A percentile compares a stretch with the other conserved stretches of the same genome.
phyloP scores from a whole-genome alignment of 2,113 vertebrate species.

The Pelmatolapia mariae region DNA sequence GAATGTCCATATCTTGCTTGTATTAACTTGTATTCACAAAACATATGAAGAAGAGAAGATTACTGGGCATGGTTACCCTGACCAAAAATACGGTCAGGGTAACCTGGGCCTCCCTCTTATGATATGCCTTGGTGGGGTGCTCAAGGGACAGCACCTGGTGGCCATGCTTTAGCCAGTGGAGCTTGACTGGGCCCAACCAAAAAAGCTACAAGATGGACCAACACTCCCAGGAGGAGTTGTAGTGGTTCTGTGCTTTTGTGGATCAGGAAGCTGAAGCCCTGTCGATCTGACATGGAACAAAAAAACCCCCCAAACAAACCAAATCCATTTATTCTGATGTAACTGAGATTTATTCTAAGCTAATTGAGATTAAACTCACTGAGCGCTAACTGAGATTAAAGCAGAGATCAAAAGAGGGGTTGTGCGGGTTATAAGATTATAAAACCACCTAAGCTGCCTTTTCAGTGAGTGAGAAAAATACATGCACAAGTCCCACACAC shows the following conservation, averaged over 20 bases:
- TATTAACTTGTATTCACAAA: neutral
- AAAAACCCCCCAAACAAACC: rapidly evolving
- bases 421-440: neutral
- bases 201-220: neutral
- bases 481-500: neutral
- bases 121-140: neutral
- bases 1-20: neutral
- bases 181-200: neutral
- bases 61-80: neutral
- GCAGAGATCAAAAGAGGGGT: neutral
- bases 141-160: neutral
- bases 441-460: neutral
- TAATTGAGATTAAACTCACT: neutral
- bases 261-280: neutral
- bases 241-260: neutral
- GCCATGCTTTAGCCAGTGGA: neutral
- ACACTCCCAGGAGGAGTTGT: neutral
- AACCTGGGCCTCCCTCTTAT: neutral
- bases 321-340: neutral
- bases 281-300: neutral
- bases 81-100: neutral
- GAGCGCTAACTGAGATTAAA: neutral
- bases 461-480: neutral
- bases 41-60: neutral
- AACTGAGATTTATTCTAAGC: neutral